Percentiles rank a stretch among this genome's conserved stretches.
Evolutionary conservation across 2,888 invertebrate genomes (phyloP).

Genomic region (Cryptus armator): DNA sequence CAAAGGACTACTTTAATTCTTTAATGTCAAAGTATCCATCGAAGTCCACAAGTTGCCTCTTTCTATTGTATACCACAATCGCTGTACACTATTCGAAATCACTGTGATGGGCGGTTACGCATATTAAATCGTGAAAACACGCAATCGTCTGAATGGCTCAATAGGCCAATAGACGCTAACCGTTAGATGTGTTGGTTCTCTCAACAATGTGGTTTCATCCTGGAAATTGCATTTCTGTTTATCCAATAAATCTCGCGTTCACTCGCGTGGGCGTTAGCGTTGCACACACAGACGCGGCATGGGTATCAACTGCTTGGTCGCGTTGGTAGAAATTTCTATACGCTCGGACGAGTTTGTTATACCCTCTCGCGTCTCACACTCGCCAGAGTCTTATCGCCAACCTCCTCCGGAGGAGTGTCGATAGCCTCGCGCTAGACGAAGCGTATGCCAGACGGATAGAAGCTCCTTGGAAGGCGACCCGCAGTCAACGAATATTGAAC

Average conservation of each 20-base stretch:
- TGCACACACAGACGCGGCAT: neutral
- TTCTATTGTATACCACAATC: too few species aligned
- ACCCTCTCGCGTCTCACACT: neutral
- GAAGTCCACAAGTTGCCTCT: too few species aligned
- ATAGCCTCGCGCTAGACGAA: slow-evolving; percentile 31
- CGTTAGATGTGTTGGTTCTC: slow-evolving; percentile 49
- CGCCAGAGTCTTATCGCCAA: slow-evolving; percentile 1
- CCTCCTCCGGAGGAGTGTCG: slow-evolving; percentile 1
- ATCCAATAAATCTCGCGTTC: slow-evolving; percentile 71
- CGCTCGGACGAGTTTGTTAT: neutral
- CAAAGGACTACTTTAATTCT: too few species aligned
- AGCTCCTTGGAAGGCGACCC: neutral
- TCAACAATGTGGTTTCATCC: slow-evolving; percentile 73
- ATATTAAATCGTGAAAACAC: neutral
- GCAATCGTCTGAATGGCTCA: neutral
- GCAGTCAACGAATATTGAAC: neutral
- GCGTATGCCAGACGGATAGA: slow-evolving; percentile 8
- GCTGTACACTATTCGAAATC: neutral
- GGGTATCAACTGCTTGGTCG: neutral
- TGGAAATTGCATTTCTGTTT: slow-evolving; percentile 75
- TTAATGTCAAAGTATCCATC: too few species aligned
- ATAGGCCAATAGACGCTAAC: slow-evolving; percentile 10
- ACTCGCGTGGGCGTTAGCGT: neutral
- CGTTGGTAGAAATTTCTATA: slow-evolving; percentile 10
- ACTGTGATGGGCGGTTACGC: neutral